A percentile compares a stretch with the other conserved stretches of the same genome.
Conservation (phyloP, 2,888 invertebrate genomes). For the Caprella mutica region DNA sequence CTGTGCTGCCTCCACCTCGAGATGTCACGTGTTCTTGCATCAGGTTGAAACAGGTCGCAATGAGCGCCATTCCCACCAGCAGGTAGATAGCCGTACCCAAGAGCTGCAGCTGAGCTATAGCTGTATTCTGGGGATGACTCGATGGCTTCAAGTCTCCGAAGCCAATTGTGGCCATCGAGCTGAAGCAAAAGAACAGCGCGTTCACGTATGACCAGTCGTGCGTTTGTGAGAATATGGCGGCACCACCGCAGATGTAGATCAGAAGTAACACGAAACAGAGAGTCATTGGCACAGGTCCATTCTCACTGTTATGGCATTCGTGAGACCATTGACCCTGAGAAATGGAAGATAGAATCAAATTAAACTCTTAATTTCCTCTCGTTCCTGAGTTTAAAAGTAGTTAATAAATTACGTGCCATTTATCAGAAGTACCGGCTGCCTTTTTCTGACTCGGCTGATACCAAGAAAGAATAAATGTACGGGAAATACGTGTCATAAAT, state of each 20-base stretch:
- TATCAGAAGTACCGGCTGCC: too few relatives aligned
- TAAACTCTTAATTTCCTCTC: too few relatives aligned
- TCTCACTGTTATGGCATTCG: constrained; percentile 13
- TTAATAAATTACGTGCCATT: too few relatives aligned
- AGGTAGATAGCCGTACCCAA: constrained; percentile 40
- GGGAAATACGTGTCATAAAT: too few relatives aligned
- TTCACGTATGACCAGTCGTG: constrained; percentile 33
- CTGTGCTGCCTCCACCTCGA: constrained; percentile 18
- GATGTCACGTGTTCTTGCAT: constrained; percentile 40
- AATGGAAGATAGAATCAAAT: too few relatives aligned
- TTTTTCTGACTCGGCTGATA: too few relatives aligned
- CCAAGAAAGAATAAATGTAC: too few relatives aligned
- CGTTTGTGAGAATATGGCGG: constrained; percentile 27
- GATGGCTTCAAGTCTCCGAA: constrained; percentile 34
- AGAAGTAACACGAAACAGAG: constrained; percentile 29
- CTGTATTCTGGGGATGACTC: constrained; percentile 14
- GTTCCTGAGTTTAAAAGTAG: too few relatives aligned
- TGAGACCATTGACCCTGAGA: neutral
- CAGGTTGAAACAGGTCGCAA: constrained; percentile 46
- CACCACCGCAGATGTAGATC: constrained; percentile 33
- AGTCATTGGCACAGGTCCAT: constrained; percentile 30
- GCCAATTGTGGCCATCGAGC: constrained; percentile 33
- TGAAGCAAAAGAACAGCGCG: constrained; percentile 34
- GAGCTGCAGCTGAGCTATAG: constrained; percentile 26
- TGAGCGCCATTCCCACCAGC: constrained; percentile 44